phyloP scores from a whole-genome alignment of 2,797 vertebrate species.

The Oceanodroma leucorhoa region DNA sequence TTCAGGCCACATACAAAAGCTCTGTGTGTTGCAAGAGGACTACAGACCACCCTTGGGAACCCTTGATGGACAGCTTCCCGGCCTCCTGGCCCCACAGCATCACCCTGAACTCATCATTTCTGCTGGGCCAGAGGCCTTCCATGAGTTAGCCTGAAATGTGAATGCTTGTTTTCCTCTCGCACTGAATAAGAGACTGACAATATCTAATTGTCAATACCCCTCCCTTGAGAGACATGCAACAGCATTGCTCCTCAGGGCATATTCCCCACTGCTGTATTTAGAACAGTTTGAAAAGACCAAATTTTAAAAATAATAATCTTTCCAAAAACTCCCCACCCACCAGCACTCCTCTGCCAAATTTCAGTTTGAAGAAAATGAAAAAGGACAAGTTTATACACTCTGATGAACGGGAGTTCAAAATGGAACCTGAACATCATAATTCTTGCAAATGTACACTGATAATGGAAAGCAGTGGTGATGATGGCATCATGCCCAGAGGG shows the following conservation, averaged over 20 bases:
- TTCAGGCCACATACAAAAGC: background rate
- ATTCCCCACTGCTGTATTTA: slow-evolving; percentile 56
- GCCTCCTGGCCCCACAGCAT: slow-evolving; percentile 16
- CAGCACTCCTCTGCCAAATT: slow-evolving; percentile 33
- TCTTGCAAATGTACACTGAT: background rate
- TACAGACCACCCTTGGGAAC: slow-evolving; percentile 21
- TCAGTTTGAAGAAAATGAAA: slow-evolving; percentile 6
- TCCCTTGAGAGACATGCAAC: slow-evolving; percentile 48
- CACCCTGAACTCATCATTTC: background rate
- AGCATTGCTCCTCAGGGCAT: slow-evolving; percentile 42
- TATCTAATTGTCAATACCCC: slow-evolving; percentile 47
- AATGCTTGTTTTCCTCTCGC: slow-evolving; percentile 26
- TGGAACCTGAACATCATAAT: background rate
- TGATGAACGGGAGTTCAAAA: slow-evolving; percentile 4
- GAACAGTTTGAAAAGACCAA: slow-evolving; percentile 45
- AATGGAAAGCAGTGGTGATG: background rate
- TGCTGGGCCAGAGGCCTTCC: slow-evolving; percentile 37
- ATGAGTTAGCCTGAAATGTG: background rate
- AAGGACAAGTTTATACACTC: slow-evolving; percentile 9
- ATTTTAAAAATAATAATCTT: slow-evolving; percentile 23
- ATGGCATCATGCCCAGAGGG: background rate
- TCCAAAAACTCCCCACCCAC: slow-evolving; percentile 38
- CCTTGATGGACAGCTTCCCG: background rate
- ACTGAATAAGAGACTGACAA: slow-evolving; percentile 14
- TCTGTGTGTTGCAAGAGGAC: slow-evolving; percentile 36